Evolutionary conservation across 2,797 vertebrate genomes (phyloP), one percentile per base, ranked within the genome.

Genomic region (Hypotaenidia okinawae): DNA sequence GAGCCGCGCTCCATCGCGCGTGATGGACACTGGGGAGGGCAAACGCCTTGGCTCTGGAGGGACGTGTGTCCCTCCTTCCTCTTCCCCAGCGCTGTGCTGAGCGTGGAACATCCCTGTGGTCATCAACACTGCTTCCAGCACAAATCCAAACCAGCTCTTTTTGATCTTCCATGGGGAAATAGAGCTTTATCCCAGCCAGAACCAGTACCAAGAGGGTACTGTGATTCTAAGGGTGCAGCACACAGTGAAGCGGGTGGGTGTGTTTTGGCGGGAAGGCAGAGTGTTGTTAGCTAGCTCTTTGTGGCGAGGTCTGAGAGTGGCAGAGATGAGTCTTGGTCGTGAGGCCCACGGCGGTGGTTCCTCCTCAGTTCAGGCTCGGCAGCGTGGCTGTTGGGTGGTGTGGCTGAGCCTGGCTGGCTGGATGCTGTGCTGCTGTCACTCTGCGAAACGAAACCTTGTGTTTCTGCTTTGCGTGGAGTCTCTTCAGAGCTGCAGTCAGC

Each of bases 1-100:
- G 32, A 47, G 14, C 22, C 6, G 22, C 28, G 22, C 22, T 57
- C 27, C 4, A 2, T 58, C n/a, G 16, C 1, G 9, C 2, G 0
- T 25, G 25, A 32, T 6, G 2, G 52, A 57, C 4, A 32, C 27
- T 19, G 43, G 18, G 24, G 28, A 16, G 35, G 39, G 37, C 11
- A 27, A 49, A 39, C 4, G 17, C 33, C 6, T 1, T 27, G 9
- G 6, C 13, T 5, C n/a, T 0, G 3, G 10, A 37, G 43, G 18
- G 18, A 18, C 9, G 43, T 19, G 43, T 5, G 13, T 37, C 10
- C 8, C 21, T 28, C 8, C 28, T 3, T 11, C 47, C 63, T 6
- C 10, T 78, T 55, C 32, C 24, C 43, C 25, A 30, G 11, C 14
- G 22, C 45, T 13, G 9, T 30, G 72, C 19, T 30, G 55, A 59